Conservation (phyloP, 2,797 vertebrate species). For the Enteromius paludinosus region DNA sequence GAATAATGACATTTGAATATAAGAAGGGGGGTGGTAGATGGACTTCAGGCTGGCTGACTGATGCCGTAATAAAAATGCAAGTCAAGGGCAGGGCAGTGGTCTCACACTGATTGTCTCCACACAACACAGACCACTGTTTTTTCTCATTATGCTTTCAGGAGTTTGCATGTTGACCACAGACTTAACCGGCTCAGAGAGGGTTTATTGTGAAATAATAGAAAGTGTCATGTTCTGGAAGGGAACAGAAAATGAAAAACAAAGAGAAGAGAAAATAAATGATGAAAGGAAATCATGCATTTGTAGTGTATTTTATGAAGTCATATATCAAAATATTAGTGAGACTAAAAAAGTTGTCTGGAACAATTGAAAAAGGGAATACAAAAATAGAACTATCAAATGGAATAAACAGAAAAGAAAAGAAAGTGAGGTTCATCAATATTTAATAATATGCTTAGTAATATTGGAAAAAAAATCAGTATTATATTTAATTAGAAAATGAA, state of each 20-base stretch:
- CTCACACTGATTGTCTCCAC: constrained; percentile 31
- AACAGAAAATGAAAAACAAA: background rate
- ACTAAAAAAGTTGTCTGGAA: background rate
- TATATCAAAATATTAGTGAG: background rate
- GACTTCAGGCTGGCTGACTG: constrained; percentile 78
- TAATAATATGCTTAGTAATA: background rate
- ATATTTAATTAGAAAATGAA: background rate
- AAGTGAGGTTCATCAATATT: background rate
- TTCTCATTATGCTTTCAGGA: constrained; percentile 4
- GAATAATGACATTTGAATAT: constrained; percentile 88
- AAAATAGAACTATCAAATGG: background rate
- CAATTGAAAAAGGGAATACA: background rate
- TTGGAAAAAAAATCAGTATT: background rate
- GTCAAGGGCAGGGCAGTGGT: constrained; percentile 79
- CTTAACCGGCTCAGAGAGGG: background rate
- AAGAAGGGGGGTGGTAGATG: constrained; percentile 50
- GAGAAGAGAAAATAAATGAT: background rate
- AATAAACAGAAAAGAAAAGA: background rate
- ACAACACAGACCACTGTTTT: constrained; percentile 75
- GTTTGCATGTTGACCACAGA: background rate
- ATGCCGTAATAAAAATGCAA: constrained; percentile 77
- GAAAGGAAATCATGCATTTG: background rate
- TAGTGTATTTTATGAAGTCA: background rate
- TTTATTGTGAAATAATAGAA: background rate
- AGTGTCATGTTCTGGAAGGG: background rate